phyloP scores from a whole-genome alignment of 2,113 vertebrate species.

The Cisticola juncidis region DNA sequence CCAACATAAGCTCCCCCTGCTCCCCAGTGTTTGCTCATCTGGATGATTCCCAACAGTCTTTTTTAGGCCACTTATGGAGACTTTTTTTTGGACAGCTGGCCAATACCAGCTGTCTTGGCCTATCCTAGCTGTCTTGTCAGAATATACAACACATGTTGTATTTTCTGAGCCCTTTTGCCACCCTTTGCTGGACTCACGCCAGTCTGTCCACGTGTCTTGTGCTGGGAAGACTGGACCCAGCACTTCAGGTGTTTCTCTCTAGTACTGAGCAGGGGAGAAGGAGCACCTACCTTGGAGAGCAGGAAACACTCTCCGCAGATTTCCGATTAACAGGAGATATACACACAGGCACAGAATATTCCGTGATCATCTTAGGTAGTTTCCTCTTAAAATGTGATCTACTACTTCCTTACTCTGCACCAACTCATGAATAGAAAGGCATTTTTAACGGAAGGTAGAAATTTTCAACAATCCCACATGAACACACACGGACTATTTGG shows the following conservation, averaged over 20 bases:
- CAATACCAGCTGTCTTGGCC: not conserved
- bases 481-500: not conserved
- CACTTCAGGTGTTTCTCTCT: not conserved
- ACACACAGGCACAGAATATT: not conserved
- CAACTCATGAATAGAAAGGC: not conserved
- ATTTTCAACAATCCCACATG: not conserved
- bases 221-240: not conserved
- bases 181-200: not conserved
- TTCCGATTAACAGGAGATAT: not conserved
- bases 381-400: not conserved
- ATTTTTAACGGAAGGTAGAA: not conserved
- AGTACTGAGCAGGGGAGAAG: not conserved
- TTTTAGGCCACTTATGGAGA: too few species aligned
- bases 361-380: not conserved
- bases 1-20: fast-evolving
- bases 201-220: fast-evolving
- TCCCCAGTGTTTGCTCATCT: fast-evolving
- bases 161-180: not conserved
- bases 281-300: not conserved
- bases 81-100: not conserved
- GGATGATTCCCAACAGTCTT: not conserved
- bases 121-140: not conserved
- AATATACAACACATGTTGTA: too few species aligned
- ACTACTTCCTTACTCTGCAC: not conserved
- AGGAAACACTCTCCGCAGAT: not conserved